phyloP scores from a whole-genome alignment of 2,113 vertebrate species.

The Typhlomys cinereus region DNA sequence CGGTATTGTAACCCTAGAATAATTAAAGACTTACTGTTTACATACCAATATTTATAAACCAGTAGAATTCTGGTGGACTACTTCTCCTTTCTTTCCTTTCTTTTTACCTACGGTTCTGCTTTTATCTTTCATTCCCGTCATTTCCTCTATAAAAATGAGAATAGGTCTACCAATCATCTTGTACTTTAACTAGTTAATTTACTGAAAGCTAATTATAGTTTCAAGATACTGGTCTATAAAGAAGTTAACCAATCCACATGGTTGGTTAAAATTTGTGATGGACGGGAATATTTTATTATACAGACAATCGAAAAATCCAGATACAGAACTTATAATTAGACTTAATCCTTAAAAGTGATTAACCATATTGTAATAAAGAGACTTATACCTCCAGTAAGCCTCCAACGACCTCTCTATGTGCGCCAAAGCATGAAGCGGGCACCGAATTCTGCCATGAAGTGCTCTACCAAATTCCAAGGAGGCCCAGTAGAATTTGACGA shows the following conservation, averaged over 20 bases:
- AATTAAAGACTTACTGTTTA: background rate
- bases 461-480: background rate
- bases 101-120: too few species aligned
- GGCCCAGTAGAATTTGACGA: background rate
- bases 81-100: background rate
- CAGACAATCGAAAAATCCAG: background rate
- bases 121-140: too few species aligned
- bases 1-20: background rate
- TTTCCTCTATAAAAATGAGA: background rate
- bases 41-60: background rate
- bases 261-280: background rate
- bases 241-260: background rate
- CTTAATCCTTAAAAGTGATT: background rate
- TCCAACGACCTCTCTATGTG: background rate
- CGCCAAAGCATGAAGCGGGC: background rate
- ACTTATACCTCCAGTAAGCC: background rate
- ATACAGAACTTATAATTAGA: background rate
- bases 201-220: background rate
- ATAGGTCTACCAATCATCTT: background rate
- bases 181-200: background rate
- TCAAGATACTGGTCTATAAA: slow-evolving; percentile 2
- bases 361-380: background rate
- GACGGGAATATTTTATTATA: background rate
- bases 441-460: background rate
- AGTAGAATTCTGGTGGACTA: background rate